phyloP scores from a whole-genome alignment of 2,888 invertebrate species.

The Nephrotoma guestfalica region DNA sequence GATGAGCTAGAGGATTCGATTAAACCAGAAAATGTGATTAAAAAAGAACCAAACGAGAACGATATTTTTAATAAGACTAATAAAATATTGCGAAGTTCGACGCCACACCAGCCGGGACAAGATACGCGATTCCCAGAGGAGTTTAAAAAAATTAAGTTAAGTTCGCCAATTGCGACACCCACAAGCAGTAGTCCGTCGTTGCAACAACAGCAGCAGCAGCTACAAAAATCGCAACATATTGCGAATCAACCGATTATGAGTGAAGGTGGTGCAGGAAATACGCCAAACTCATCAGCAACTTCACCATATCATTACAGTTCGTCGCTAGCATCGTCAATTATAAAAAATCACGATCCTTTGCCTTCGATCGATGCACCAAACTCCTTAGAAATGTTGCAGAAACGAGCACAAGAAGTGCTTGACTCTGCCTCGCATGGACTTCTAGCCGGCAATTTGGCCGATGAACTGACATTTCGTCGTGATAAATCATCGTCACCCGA shows the following conservation, averaged over 20 bases:
- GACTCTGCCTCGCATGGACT: conserved; percentile 88
- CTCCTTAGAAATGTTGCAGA: conserved; percentile 83
- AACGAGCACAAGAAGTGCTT: conserved; percentile 81
- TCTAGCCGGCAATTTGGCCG: conserved; percentile 75
- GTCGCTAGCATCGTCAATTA: conserved; percentile 70
- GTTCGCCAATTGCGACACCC: background rate
- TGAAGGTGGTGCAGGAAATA: background rate
- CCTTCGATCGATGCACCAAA: conserved; percentile 68
- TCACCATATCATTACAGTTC: conserved; percentile 33
- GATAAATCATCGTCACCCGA: conserved; percentile 52
- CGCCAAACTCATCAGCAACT: background rate
- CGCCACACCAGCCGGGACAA: background rate
- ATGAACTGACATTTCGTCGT: conserved; percentile 66
- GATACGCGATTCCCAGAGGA: background rate
- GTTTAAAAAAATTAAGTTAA: conserved; percentile 2
- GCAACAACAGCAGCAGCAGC: background rate
- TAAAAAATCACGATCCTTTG: conserved; percentile 67
- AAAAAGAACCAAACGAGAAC: background rate
- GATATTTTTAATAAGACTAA: background rate
- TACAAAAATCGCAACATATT: background rate
- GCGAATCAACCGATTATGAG: background rate
- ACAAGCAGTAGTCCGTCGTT: background rate
- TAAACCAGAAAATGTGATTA: background rate
- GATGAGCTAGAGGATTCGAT: background rate
- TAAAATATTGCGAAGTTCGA: background rate